Base-by-base conservation (phyloP, 2,113 vertebrate genomes). In the Periophthalmodon schlosseri region DNA sequence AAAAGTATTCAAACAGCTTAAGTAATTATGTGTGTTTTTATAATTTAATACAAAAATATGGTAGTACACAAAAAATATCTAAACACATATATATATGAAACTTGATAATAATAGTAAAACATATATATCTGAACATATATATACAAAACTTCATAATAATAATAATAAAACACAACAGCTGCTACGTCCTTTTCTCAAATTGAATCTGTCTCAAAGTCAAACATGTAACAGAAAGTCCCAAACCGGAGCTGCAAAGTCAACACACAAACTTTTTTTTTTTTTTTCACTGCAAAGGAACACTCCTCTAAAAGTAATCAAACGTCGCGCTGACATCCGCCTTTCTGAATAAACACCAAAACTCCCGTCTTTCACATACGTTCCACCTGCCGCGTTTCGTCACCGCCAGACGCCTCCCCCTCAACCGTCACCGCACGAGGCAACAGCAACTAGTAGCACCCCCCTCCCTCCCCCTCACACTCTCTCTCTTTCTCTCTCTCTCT, bases 361-460 rank as follows among this genome's bases (percentile, higher is more conserved):
- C 15, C 28, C 57, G 23, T 7, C 6, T 18, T 70, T 60, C 33
- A 47, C 24, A 72, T 81, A 77, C 23, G 79, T 56, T 77, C 73
- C 87, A 87, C 89, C 85, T 91, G 87, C 84, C 78, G 49, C 74
- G 23, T 58, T 77, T 77, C 70, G 73, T 79, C 69, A 75, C 64
- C 70, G 74, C 7, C n/a, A 81, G 81, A 89, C 85, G 83, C 84
- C 86, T 83, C 89, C 86, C 88, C 88, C 86, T 67, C 24, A 28
- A 24, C 80, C 80, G 85, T 84, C 74, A 81, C 83, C 88, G 88
- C 89, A 83, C 85, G 78, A 49, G 14, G 49, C 84, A 89, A 88
- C 87, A 88, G 87, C 88, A 90, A 90, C 85, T 87, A 86, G 90
- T 88, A 90, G 84, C 87, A 82, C 80, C 21, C 36, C 84, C 82